These are phyloP conservation scores for Cyanoliseus patagonus DNA, from an alignment of 2,113 vertebrate species.

Conservation along the genomic window DNA sequence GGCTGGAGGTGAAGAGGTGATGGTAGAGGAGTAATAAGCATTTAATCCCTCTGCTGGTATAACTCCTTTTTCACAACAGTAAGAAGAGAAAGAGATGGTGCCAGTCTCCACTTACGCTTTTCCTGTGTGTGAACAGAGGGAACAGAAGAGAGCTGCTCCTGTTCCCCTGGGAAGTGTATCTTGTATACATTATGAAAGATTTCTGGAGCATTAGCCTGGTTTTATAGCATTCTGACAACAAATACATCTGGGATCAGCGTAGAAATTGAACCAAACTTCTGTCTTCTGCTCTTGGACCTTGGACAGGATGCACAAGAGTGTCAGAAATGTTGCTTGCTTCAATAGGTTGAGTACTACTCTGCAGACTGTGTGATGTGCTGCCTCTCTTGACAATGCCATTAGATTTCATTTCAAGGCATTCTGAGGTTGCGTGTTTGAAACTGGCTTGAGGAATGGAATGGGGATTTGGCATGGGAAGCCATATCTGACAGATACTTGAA, in stretches of 20 bases:
- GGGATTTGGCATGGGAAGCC: neutral
- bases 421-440: neutral
- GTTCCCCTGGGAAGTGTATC: neutral
- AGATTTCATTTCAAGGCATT: neutral
- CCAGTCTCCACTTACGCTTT: neutral
- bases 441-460: neutral
- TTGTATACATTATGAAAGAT: neutral
- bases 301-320: neutral
- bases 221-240: neutral
- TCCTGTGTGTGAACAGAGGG: accelerated
- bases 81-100: neutral
- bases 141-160: neutral
- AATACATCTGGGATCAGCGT: neutral
- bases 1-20: neutral
- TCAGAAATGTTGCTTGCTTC: neutral
- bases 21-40: neutral
- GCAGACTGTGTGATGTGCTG: neutral
- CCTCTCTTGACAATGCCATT: neutral
- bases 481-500: neutral
- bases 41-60: neutral
- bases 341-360: neutral
- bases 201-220: neutral
- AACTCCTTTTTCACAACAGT: neutral
- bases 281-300: neutral
- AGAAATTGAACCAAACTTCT: neutral